Evolutionary conservation across 2,113 vertebrate genomes (phyloP), one percentile per base, ranked within the genome.

Genomic region (Grantiella picta): DNA sequence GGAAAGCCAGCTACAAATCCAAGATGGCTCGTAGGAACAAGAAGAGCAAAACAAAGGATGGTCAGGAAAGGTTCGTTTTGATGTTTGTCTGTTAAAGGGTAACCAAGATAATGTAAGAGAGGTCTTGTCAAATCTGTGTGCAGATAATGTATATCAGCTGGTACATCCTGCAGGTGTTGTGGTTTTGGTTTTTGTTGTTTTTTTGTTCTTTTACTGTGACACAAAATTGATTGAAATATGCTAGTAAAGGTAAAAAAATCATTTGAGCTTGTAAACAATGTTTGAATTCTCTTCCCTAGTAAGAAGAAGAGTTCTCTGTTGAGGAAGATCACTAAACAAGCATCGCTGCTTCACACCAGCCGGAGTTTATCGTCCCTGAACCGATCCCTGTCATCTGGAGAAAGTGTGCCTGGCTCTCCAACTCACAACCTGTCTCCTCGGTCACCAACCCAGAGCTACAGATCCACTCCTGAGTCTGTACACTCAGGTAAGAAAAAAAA

Each of bases 1-100:
- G 99, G 38, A 99, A 99, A 96, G 98, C 98, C 79, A 98, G 97
- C 96, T 98, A 98, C 95, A 99, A 99, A 94, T 99, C 99, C 91
- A 99, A 99, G 97, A 99, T 99, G 99, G 99, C 99, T 42, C 98
- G 99, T 42, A 98, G 99, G 95, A 99, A 98, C 97, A 99, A 99
- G 97, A 99, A 98, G 95, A 98, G 95, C 92, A 99, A 98, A 96
- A 98, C 92, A 82, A 99, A 99, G 96, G 99, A 99, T 40, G 99
- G 99, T 12, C 99, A 99, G 82, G 99, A 99, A 96, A 99, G 99
- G 99, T 99, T 94, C 28, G 97, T 92, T 93, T 50, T 56, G 47
- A 25, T 38, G 15, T 83, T 95, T 86, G n/a, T 81, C 18, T 59
- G 29, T 90, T 84, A 82, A 82, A 44, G 47, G 18, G 4, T 76